Evolutionary conservation across 2,888 invertebrate species (phyloP).

Genomic region (Drosophila subsilvestris): DNA sequence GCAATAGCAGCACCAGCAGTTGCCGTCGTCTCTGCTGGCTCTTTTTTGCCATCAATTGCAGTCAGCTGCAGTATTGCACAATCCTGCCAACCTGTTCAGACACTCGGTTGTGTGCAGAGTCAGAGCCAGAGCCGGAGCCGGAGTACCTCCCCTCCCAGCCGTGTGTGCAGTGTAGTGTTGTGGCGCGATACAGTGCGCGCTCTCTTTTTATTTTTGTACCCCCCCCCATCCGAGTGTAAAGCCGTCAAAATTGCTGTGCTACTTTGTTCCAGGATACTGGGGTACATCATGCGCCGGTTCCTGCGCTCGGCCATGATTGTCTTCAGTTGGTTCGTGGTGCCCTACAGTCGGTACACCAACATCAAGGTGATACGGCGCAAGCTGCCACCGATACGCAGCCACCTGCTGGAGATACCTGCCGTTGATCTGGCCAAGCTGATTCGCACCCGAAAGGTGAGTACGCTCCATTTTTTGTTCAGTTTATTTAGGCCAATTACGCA

Average conservation of each 20-base stretch:
- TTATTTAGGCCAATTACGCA: conserved; percentile 44
- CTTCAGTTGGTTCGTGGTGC: conserved; percentile 86
- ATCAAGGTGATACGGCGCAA: conserved; percentile 86
- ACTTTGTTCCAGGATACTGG: conserved; percentile 86
- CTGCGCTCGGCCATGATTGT: conserved; percentile 86
- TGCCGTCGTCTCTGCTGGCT: conserved; percentile 16
- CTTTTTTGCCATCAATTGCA: conserved; percentile 23
- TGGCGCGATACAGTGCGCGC: conserved; percentile 33
- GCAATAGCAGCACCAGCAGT: conserved; percentile 32
- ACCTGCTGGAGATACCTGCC: conserved; percentile 89
- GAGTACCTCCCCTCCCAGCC: background rate
- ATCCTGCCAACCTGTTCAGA: conserved; percentile 74
- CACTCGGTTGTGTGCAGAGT: conserved; percentile 11
- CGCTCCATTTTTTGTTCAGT: background rate
- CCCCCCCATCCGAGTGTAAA: conserved; percentile 50
- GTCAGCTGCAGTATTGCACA: conserved; percentile 76
- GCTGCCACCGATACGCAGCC: conserved; percentile 88
- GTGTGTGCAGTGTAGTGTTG: conserved; percentile 27
- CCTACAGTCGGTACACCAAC: conserved; percentile 84
- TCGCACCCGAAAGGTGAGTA: conserved; percentile 88
- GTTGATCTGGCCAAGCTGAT: conserved; percentile 89
- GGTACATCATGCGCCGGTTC: conserved; percentile 86
- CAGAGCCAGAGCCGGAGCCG: background rate
- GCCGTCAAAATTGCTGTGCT: conserved; percentile 84
- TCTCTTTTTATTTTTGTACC: conserved; percentile 26